Evolutionary conservation across 1,140 invertebrate genomes (phyloP).

Genomic region (Ectropis grisescens): DNA sequence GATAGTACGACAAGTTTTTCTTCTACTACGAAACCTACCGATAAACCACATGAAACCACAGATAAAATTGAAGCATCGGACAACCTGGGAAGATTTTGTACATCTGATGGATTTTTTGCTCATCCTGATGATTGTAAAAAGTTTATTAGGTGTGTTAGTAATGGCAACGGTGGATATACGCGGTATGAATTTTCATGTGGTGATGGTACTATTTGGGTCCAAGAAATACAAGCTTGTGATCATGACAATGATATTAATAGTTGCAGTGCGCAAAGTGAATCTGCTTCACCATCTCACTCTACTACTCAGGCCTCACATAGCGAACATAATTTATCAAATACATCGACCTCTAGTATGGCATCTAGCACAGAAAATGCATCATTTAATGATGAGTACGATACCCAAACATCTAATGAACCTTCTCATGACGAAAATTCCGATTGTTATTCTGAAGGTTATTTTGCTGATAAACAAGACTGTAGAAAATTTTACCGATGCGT

Average conservation of each 20-base stretch:
- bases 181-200: constrained; percentile 81
- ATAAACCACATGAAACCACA: too few relatives aligned
- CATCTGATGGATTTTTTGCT: constrained; percentile 76
- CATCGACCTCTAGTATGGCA: constrained; percentile 4
- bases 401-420: constrained; percentile 1
- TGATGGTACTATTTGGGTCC: constrained; percentile 82
- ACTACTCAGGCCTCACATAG: too few relatives aligned
- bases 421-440: constrained; percentile 1
- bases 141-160: constrained; percentile 82
- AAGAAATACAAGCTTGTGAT: constrained; percentile 76
- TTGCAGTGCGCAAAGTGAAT: constrained; percentile 20
- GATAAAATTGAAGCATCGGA: too few relatives aligned
- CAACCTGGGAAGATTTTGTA: constrained; percentile 19
- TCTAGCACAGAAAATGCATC: background rate
- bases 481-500: constrained; percentile 80
- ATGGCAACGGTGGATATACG: constrained; percentile 71
- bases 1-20: constrained; percentile 1
- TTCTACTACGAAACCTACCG: too few relatives aligned
- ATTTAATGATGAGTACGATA: constrained; percentile 4
- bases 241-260: constrained; percentile 70
- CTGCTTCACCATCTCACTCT: constrained; percentile 14
- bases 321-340: too few relatives aligned
- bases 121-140: constrained; percentile 79
- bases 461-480: constrained; percentile 73
- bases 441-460: constrained; percentile 72